Conservation (phyloP, 35 echinoderm and acorn worm species). For the Acanthaster planci region DNA sequence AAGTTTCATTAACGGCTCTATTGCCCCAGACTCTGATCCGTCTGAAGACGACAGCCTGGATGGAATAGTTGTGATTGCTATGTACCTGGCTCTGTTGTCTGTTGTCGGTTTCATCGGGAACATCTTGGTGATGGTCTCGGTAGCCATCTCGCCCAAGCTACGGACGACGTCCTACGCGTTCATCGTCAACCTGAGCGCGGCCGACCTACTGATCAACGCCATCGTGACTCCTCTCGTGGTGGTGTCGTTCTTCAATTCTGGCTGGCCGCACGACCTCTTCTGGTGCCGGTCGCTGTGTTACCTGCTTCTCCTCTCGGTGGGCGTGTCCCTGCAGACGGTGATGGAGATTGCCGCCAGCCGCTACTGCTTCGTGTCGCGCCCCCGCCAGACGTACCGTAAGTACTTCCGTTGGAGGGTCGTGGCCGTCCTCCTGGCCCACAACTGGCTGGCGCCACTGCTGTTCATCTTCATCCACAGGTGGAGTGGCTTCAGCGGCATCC, state of each 20-base stretch:
- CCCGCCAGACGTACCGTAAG: background rate
- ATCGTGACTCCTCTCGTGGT: constrained; percentile 40
- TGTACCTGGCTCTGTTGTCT: background rate
- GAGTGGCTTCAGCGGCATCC: constrained; percentile 34
- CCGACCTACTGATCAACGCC: constrained; percentile 44
- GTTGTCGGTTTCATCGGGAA: constrained; percentile 58
- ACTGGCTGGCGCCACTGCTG: constrained; percentile 42
- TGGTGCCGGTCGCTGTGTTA: constrained; percentile 34
- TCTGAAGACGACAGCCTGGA: no score
- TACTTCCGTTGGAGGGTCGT: constrained; percentile 17
- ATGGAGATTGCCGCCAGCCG: constrained; percentile 54
- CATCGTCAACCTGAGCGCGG: constrained; percentile 59
- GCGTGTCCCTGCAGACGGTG: constrained; percentile 49
- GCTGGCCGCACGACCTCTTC: constrained; percentile 5
- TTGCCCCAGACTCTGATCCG: no score
- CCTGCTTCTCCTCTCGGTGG: constrained; percentile 10
- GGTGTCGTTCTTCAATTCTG: constrained; percentile 20
- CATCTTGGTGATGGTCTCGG: constrained; percentile 53
- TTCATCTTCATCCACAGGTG: constrained; percentile 45
- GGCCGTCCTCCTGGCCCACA: constrained; percentile 34
- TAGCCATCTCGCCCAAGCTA: constrained; percentile 37
- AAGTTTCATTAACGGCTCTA: no score
- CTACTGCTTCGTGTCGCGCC: constrained; percentile 41
- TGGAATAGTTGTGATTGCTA: background rate
- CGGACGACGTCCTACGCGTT: constrained; percentile 57